Evolutionary conservation across 2,888 invertebrate species (phyloP).

Genomic region (Parasteatoda lunata): DNA sequence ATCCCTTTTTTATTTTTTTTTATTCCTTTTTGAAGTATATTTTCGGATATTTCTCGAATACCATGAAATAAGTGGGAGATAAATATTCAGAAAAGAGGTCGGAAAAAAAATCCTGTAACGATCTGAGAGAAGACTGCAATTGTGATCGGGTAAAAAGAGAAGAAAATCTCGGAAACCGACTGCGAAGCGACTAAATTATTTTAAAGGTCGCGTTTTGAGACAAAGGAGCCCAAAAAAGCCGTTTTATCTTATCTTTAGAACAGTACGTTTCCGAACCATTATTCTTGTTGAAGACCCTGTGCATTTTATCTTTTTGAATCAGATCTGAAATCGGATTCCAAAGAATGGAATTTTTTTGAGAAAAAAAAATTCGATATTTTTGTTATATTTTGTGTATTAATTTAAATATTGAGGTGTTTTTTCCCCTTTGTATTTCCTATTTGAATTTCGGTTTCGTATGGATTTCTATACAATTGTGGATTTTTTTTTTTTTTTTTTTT

Average conservation of each 20-base stretch:
- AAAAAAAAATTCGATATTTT: too few relatives aligned
- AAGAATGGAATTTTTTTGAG: not conserved
- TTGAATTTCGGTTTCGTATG: too few relatives aligned
- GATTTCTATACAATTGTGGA: too few relatives aligned
- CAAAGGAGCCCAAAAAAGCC: constrained; percentile 24
- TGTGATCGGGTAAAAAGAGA: not conserved
- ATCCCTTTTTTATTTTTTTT: not conserved
- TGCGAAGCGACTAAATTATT: constrained; percentile 54
- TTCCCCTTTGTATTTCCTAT: too few relatives aligned
- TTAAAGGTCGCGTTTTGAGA: constrained; percentile 42
- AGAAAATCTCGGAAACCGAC: constrained; percentile 9
- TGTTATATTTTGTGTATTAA: too few relatives aligned
- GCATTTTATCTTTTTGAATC: not conserved
- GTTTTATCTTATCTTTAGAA: constrained; percentile 63
- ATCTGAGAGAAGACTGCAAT: constrained; percentile 12
- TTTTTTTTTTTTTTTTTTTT: too few relatives aligned
- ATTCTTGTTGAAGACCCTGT: constrained; percentile 44
- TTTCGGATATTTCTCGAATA: constrained; percentile 29
- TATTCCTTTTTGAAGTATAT: not conserved
- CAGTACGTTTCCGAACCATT: constrained; percentile 50
- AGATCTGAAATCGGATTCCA: constrained; percentile 32
- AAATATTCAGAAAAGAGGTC: constrained; percentile 37
- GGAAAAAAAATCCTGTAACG: constrained; percentile 8
- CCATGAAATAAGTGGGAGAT: constrained; percentile 28
- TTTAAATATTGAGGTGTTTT: too few relatives aligned